A percentile compares a stretch with the other conserved stretches of the same genome.
Evolutionary conservation across 30 jellyfish, hydroid and myxozoan genomes (phyloP).

Genomic region (Rhopilema esculentum): DNA sequence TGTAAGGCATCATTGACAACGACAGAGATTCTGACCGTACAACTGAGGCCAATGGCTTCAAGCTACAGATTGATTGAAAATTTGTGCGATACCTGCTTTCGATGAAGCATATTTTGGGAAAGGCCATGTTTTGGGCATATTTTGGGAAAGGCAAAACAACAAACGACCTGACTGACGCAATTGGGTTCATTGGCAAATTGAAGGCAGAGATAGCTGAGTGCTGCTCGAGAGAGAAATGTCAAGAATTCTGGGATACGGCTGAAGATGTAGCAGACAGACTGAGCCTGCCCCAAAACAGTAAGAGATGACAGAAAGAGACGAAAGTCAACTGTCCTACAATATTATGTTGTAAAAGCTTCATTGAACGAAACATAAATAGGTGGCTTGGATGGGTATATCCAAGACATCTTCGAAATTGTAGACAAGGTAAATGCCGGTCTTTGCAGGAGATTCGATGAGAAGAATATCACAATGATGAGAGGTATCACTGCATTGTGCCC

Average conservation of each 20-base stretch:
- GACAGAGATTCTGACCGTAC: background rate
- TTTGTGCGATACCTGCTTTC: slow-evolving; percentile 48
- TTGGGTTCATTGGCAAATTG: slow-evolving; percentile 24
- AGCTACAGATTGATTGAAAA: slow-evolving; percentile 39
- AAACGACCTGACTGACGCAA: slow-evolving; percentile 28
- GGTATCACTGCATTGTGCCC: slow-evolving; percentile 62
- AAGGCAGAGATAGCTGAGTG: slow-evolving; percentile 11
- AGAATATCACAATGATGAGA: slow-evolving; percentile 27
- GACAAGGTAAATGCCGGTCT: slow-evolving; percentile 19
- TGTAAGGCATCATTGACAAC: background rate
- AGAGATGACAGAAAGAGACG: slow-evolving; percentile 27
- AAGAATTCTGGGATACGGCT: slow-evolving; percentile 21
- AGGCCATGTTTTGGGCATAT: slow-evolving; percentile 28
- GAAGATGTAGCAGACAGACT: slow-evolving; percentile 38
- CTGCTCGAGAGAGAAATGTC: slow-evolving; percentile 15
- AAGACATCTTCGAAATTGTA: background rate
- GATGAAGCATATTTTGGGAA: slow-evolving; percentile 17
- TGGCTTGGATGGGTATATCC: background rate
- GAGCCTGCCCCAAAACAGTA: slow-evolving; percentile 1
- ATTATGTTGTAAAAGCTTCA: background rate
- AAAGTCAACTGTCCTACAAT: slow-evolving; percentile 7
- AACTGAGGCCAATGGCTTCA: slow-evolving; percentile 41
- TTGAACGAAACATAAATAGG: background rate
- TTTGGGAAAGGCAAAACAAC: slow-evolving; percentile 8
- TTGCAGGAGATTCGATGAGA: slow-evolving; percentile 25